These are phyloP conservation scores for Onychorhynchus coronatus DNA, from an alignment of 2,113 vertebrate genomes.

Conservation along the genomic window DNA sequence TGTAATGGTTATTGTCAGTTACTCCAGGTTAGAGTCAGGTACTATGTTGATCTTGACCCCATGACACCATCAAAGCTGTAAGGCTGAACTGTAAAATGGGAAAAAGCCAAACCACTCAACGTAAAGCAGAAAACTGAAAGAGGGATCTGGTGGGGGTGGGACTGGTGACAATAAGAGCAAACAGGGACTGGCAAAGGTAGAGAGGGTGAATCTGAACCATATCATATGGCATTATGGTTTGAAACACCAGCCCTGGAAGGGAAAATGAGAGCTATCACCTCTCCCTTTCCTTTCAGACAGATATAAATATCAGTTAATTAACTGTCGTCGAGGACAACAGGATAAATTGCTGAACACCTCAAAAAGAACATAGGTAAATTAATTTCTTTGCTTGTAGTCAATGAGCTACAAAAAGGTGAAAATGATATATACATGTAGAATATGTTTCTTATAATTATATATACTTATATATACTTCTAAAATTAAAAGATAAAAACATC, in stretches of 20 bases:
- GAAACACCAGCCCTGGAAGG: not conserved
- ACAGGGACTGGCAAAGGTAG: not conserved
- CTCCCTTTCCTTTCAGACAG: not conserved
- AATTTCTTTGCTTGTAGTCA: not conserved
- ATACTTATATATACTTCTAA: not conserved
- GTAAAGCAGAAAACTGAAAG: not conserved
- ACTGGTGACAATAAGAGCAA: not conserved
- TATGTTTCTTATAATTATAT: not conserved
- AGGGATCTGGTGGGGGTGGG: not conserved
- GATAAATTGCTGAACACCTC: not conserved
- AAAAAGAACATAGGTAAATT: not conserved
- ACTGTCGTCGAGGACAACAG: not conserved
- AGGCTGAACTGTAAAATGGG: not conserved
- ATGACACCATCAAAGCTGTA: not conserved
- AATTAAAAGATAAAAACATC: not conserved
- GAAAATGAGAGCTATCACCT: not conserved
- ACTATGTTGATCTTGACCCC: not conserved
- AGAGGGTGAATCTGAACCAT: not conserved
- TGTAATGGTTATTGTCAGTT: not conserved
- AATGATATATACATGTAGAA: not conserved
- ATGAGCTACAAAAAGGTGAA: not conserved
- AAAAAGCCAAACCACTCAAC: not conserved
- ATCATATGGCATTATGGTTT: not conserved
- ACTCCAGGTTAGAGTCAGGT: not conserved
- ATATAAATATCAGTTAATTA: slow-evolving; percentile 38